A percentile compares a stretch with the other conserved stretches of the same genome.
These are phyloP conservation scores for Champsocephalus esox DNA, from an alignment of 2,797 vertebrate genomes.

Conservation along the genomic window DNA sequence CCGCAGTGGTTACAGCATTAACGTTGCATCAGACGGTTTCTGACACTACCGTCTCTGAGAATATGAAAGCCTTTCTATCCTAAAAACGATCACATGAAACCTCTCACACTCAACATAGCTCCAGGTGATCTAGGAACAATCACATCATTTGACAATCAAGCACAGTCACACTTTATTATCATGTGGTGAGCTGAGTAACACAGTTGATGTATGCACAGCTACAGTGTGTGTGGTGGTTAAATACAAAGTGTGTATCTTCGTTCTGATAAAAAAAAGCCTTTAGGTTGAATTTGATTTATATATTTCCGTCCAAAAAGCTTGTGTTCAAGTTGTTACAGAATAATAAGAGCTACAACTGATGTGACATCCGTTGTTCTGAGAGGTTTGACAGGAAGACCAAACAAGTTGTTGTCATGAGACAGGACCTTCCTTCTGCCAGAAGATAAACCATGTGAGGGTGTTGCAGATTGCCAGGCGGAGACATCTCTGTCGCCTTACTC, in stretches of 20 bases:
- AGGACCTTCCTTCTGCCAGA: conserved; percentile 19
- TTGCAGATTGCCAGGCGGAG: conserved; percentile 14
- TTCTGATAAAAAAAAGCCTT: neutral
- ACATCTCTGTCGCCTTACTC: neutral
- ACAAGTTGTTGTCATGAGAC: conserved; percentile 37
- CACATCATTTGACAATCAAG: conserved; percentile 58
- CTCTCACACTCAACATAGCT: conserved; percentile 64
- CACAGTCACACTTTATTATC: conserved; percentile 53
- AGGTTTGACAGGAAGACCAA: conserved; percentile 14
- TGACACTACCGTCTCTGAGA: conserved; percentile 2
- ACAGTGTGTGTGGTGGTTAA: conserved; percentile 15
- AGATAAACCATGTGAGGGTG: conserved; percentile 13
- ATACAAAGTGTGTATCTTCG: conserved; percentile 1
- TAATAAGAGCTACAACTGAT: neutral
- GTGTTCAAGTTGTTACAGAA: neutral
- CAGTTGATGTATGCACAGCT: conserved; percentile 16
- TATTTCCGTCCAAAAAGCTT: neutral
- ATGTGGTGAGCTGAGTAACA: conserved; percentile 59
- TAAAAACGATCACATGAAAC: conserved; percentile 70
- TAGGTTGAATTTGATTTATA: neutral
- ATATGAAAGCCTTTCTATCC: conserved; percentile 50
- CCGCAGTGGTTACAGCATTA: neutral
- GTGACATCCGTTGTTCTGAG: neutral
- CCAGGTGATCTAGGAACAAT: conserved; percentile 77
- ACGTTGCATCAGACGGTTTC: neutral